Percentiles rank a stretch among this genome's conserved stretches.
These are phyloP conservation scores for Silvanus unidentatus DNA, from an alignment of 2,888 invertebrate genomes.

Conservation along the genomic window DNA sequence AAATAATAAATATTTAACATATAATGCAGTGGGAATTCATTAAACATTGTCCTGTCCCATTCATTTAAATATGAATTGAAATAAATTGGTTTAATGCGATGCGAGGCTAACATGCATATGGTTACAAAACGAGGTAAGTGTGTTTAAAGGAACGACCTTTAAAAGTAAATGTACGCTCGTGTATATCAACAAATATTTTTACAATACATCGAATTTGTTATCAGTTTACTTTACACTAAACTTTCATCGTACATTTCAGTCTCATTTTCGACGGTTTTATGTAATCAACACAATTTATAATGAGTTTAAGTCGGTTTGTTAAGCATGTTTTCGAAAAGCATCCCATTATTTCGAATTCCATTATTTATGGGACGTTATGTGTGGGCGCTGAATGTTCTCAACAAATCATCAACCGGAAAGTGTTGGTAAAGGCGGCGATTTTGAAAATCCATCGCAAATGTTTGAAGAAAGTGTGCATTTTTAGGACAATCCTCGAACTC, in stretches of 20 bases:
- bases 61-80: background rate
- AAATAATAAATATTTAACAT: too few species aligned
- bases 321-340: constrained; percentile 45
- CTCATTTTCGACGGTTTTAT: too few species aligned
- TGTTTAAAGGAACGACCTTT: too few species aligned
- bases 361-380: constrained; percentile 71
- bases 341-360: constrained; percentile 50
- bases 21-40: too few species aligned
- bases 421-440: constrained; percentile 52
- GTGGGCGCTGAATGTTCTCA: constrained; percentile 75
- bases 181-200: too few species aligned
- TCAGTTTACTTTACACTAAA: too few species aligned
- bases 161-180: too few species aligned
- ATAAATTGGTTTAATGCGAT: background rate
- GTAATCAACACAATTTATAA: constrained; percentile 17
- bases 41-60: constrained; percentile 12
- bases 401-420: constrained; percentile 63
- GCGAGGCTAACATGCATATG: too few species aligned
- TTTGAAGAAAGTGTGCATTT: constrained; percentile 13
- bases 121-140: too few species aligned
- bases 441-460: background rate
- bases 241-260: background rate
- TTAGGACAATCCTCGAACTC: constrained; percentile 37
- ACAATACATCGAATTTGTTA: too few species aligned
- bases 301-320: constrained; percentile 26